A percentile compares a stretch with the other conserved stretches of the same genome.
phyloP scores from a whole-genome alignment of 2,888 invertebrate species.

The Aporophyla nigra region DNA sequence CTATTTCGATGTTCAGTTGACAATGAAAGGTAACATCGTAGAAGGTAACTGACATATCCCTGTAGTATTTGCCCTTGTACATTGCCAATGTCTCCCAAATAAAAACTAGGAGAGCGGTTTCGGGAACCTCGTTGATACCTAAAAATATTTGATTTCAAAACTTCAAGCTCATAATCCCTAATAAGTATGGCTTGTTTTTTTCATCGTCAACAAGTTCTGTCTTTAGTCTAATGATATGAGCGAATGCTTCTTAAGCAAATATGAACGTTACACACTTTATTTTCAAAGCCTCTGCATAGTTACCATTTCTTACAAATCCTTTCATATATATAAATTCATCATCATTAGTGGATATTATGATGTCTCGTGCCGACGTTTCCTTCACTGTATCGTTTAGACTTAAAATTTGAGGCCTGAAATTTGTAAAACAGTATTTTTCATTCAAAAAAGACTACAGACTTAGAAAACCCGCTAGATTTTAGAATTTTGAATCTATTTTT shows the following conservation, averaged over 20 bases:
- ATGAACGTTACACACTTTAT: background rate
- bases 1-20: background rate
- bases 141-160: background rate
- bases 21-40: constrained; percentile 3
- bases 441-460: background rate
- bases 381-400: background rate
- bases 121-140: constrained; percentile 9
- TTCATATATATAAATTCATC: constrained; percentile 2
- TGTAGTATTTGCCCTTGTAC: constrained; percentile 8
- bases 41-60: constrained; percentile 11
- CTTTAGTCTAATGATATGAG: too few species aligned
- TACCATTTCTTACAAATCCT: constrained; percentile 17
- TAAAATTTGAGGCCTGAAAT: background rate
- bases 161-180: too few species aligned
- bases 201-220: too few species aligned
- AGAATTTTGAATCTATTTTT: too few species aligned
- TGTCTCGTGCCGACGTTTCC: background rate
- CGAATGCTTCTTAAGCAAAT: too few species aligned
- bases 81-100: constrained; percentile 13
- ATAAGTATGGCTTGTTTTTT: too few species aligned
- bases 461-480: background rate
- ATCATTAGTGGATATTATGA: constrained; percentile 2
- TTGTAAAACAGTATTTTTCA: background rate
- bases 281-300: background rate
- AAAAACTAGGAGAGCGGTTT: constrained; percentile 3